Conservation (phyloP, 2,113 vertebrate species). For the Peromyscus polionotus region DNA sequence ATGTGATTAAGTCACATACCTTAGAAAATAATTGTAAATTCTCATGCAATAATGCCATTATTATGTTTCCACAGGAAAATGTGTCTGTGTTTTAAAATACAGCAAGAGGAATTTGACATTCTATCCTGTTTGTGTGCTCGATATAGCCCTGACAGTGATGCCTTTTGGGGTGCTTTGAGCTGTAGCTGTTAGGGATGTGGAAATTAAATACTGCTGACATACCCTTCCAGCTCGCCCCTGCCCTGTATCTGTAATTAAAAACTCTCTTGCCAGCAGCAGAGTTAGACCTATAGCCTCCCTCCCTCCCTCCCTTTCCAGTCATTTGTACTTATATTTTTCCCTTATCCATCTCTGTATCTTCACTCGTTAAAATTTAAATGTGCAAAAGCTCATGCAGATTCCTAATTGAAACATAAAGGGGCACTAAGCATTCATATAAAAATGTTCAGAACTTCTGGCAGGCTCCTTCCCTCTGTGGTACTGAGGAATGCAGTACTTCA, state of each 20-base stretch:
- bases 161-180: conserved; percentile 16
- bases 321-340: neutral
- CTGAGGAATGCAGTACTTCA: neutral
- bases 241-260: conserved; percentile 57
- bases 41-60: neutral
- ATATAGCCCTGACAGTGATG: neutral
- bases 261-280: neutral
- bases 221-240: neutral
- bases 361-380: conserved; percentile 38
- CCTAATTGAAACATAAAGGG: conserved; percentile 59
- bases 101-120: conserved; percentile 17
- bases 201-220: conserved; percentile 26
- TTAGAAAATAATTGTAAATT: neutral
- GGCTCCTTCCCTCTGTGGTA: neutral
- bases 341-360: neutral
- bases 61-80: conserved; percentile 30
- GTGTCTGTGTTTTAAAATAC: conserved; percentile 37
- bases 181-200: neutral
- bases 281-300: neutral
- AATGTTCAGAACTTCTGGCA: conserved; percentile 12
- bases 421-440: neutral
- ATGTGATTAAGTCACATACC: neutral
- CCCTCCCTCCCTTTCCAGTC: neutral
- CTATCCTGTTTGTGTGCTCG: neutral
- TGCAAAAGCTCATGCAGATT: neutral